These are phyloP conservation scores for Callyntrura sp. DNA, from an alignment of 2,888 invertebrate species.

Conservation along the genomic window DNA sequence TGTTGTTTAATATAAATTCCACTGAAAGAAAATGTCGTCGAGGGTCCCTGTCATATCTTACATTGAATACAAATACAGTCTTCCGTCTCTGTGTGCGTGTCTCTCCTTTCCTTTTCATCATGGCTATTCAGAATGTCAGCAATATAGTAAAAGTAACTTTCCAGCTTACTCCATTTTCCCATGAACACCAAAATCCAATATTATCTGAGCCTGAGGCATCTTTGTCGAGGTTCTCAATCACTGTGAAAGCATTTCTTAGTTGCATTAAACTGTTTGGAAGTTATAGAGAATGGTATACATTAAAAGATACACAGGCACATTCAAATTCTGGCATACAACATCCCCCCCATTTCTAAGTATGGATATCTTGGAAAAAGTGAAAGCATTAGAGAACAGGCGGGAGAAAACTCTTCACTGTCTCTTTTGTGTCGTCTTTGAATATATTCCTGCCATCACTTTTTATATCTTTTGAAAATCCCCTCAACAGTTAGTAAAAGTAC, in stretches of 20 bases:
- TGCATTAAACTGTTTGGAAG: constrained; percentile 73
- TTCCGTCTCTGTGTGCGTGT: not conserved
- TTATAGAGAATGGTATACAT: constrained; percentile 32
- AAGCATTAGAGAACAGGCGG: constrained; percentile 1
- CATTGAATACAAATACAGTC: not conserved
- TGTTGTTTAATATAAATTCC: constrained; percentile 42
- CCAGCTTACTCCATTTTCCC: constrained; percentile 57
- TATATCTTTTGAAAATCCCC: constrained; percentile 40
- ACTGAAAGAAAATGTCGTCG: not conserved
- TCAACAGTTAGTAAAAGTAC: constrained; percentile 57
- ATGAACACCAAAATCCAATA: constrained; percentile 64
- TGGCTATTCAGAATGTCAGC: not conserved
- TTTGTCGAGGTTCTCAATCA: constrained; percentile 61
- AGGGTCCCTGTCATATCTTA: not conserved
- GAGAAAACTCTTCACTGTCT: not conserved
- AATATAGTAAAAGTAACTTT: constrained; percentile 24
- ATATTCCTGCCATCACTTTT: constrained; percentile 35
- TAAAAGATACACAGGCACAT: not conserved
- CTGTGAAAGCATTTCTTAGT: constrained; percentile 66
- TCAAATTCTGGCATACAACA: not conserved
- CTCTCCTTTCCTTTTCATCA: constrained; percentile 30
- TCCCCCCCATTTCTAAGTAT: not conserved
- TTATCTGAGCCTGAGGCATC: constrained; percentile 56
- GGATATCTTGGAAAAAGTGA: not conserved
- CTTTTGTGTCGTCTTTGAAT: not conserved